Conservation (phyloP, 2,113 vertebrate species). For the Camelus dromedarius region DNA sequence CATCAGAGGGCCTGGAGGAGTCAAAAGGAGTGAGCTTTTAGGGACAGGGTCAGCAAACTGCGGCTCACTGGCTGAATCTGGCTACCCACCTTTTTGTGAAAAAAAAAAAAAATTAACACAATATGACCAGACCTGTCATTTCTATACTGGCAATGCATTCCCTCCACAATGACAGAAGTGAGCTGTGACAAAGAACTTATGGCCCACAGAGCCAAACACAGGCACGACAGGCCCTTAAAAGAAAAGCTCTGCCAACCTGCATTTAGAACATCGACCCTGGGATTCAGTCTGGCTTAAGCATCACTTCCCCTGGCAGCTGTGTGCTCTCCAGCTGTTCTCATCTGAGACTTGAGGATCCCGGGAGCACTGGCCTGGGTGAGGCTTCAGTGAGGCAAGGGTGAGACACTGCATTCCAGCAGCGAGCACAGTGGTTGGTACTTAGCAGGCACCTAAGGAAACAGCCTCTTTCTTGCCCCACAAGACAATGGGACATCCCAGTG, state of each 20-base stretch:
- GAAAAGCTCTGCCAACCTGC: background rate
- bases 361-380: background rate
- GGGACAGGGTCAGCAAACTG: background rate
- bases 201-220: background rate
- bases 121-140: background rate
- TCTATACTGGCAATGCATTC: background rate
- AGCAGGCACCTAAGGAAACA: background rate
- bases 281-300: background rate
- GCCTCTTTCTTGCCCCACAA: background rate
- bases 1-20: background rate
- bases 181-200: background rate
- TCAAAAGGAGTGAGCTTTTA: background rate
- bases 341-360: background rate
- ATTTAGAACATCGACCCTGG: background rate
- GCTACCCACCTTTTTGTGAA: background rate
- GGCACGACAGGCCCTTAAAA: background rate
- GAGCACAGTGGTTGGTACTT: background rate
- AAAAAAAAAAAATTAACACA: background rate
- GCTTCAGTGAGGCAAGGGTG: background rate
- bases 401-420: background rate
- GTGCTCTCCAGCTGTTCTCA: background rate
- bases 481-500: background rate
- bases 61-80: background rate
- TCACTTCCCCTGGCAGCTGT: background rate
- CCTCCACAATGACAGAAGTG: background rate